Conservation (phyloP, 2,113 vertebrate species). For the Dunckerocampus dactyliophorus region DNA sequence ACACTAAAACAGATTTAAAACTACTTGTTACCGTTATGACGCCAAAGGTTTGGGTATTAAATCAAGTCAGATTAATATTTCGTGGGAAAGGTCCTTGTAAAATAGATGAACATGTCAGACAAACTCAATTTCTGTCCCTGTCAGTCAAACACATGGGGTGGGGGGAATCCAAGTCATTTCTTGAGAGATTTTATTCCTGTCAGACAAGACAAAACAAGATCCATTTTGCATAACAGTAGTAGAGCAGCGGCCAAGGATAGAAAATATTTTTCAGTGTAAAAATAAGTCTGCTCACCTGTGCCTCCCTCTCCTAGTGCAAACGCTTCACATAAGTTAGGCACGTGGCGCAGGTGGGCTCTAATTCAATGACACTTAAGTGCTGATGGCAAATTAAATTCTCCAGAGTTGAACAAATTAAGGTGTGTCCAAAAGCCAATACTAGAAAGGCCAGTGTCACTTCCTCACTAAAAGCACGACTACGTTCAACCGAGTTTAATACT, state of each 20-base stretch:
- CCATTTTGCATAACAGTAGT: slow-evolving; percentile 68
- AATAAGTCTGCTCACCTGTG: slow-evolving; percentile 57
- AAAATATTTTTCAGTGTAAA: slow-evolving; percentile 66
- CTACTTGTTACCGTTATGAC: too few relatives aligned
- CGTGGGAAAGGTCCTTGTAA: too few relatives aligned
- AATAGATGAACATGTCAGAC: too few relatives aligned
- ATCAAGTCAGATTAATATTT: too few relatives aligned
- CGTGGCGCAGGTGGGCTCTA: slow-evolving; percentile 45
- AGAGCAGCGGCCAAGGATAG: slow-evolving; percentile 58
- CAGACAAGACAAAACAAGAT: slow-evolving; percentile 32
- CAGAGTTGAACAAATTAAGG: neutral
- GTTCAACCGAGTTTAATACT: slow-evolving; percentile 47
- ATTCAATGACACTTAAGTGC: slow-evolving; percentile 58
- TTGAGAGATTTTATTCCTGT: slow-evolving; percentile 53
- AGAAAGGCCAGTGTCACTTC: neutral
- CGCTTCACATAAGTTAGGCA: slow-evolving; percentile 67
- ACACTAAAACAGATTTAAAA: too few relatives aligned
- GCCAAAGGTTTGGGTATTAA: too few relatives aligned
- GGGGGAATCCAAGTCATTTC: neutral
- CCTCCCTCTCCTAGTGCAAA: slow-evolving; percentile 68
- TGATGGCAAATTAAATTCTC: slow-evolving; percentile 22
- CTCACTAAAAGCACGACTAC: slow-evolving; percentile 2
- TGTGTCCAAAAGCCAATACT: neutral
- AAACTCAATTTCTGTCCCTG: too few relatives aligned
- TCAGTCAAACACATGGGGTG: too few relatives aligned